Percentiles rank a stretch among this genome's conserved stretches.
Conservation (phyloP, 1,140 invertebrate genomes). For the Atta colombica region DNA sequence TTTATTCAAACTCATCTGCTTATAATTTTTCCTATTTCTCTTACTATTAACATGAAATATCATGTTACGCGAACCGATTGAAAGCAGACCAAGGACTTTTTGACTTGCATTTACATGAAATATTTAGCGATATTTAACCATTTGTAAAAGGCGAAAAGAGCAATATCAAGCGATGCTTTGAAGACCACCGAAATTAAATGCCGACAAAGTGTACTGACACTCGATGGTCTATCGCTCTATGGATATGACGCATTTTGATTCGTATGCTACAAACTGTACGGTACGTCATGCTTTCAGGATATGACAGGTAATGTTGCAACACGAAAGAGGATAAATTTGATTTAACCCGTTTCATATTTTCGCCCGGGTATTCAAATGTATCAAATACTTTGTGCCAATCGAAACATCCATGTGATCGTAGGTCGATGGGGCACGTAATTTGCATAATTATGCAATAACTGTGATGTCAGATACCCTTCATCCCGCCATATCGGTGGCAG, state of each 20-base stretch:
- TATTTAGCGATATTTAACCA: slow-evolving; percentile 30
- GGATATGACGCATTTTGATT: slow-evolving; percentile 57
- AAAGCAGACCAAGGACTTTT: slow-evolving; percentile 8
- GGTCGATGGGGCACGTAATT: slow-evolving; percentile 19
- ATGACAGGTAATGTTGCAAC: slow-evolving; percentile 48
- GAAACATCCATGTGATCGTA: slow-evolving; percentile 50
- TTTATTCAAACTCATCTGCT: not conserved
- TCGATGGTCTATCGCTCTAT: slow-evolving; percentile 42
- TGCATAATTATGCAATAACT: slow-evolving; percentile 64
- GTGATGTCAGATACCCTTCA: slow-evolving; percentile 47
- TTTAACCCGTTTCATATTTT: slow-evolving; percentile 63
- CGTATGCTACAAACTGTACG: slow-evolving; percentile 37
- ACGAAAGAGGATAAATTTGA: slow-evolving; percentile 51
- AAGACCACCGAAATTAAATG: slow-evolving; percentile 57
- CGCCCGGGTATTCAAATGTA: slow-evolving; percentile 50
- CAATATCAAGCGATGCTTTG: slow-evolving; percentile 42
- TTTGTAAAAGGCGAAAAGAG: slow-evolving; percentile 31
- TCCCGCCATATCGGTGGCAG: slow-evolving; percentile 33
- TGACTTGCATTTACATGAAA: not conserved
- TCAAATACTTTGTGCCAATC: slow-evolving; percentile 57
- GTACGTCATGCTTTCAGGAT: slow-evolving; percentile 6
- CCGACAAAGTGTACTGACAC: slow-evolving; percentile 34
- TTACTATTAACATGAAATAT: slow-evolving; percentile 9
- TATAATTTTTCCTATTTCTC: not conserved
- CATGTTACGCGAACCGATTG: not conserved